Evolutionary conservation across 2,113 vertebrate species (phyloP), one percentile per base, ranked within the genome.

Genomic region (Nothocercus nigrocapillus): DNA sequence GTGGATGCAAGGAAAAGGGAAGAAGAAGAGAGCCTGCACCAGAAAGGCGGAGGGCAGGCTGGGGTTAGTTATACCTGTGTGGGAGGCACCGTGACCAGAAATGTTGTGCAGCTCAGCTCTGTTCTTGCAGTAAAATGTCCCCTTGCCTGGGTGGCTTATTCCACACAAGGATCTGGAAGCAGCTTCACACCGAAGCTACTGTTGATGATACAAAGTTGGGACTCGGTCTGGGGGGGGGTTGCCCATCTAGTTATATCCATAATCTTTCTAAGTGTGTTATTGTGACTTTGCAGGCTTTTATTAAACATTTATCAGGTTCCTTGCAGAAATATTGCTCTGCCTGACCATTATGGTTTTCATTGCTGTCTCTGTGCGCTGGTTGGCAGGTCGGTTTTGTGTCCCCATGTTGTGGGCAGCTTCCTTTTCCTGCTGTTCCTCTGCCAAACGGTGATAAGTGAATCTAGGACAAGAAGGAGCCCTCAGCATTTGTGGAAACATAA

Each of bases 371-470:
- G 3, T 21, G 62, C 38, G 70, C 30, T 62, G 1, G 0, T 69
- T 76, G 73, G 53, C 73, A 62, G 54, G 40, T 22, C 18, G 58
- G 27, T 8, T 3, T 61, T 77, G 64, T 59, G 32, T 53, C 6
- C 44, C 59, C 40, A 22, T 1, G 0, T 4, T 63, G 54, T 62
- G 78, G 30, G 53, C 1, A 0, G 5, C 79, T 92, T 92, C 70
- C 77, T 79, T 69, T 82, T 92, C 59, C 87, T 91, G 78, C 63
- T 59, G 32, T 70, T 88, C 54, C 89, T 82, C 85, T 36, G 82
- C 45, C 77, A 28, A 38, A 4, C 40, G 67, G 54, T 45, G 79
- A 49, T 59, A 83, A 80, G 61, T 74, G 54, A 73, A 25, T 38
- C 17, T 58, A 40, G 9, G 36, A 42, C 8, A 30, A 54, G 27